A percentile compares a stretch with the other conserved stretches of the same genome.
Evolutionary conservation across 2,797 vertebrate genomes (phyloP).

Genomic region (Sebastes diploproa): DNA sequence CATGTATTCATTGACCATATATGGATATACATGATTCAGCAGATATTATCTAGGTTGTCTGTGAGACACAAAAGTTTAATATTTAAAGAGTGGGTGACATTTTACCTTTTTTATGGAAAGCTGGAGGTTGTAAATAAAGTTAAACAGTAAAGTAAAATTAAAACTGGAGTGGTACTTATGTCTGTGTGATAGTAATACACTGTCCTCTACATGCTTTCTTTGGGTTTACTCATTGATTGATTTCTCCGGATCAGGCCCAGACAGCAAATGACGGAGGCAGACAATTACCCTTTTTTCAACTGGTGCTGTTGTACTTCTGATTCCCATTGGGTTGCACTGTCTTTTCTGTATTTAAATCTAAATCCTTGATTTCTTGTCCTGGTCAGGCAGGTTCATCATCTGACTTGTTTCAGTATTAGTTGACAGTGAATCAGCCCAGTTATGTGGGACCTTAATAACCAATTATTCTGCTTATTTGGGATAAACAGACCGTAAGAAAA

Average conservation of each 20-base stretch:
- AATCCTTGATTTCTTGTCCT: not conserved
- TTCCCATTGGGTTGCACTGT: not conserved
- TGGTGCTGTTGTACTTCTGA: not conserved
- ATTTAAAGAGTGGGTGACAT: not conserved
- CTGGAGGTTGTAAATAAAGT: not conserved
- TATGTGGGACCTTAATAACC: not conserved
- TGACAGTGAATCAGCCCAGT: not conserved
- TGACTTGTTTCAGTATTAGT: not conserved
- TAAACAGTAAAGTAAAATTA: not conserved
- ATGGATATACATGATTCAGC: not conserved
- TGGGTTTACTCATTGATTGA: not conserved
- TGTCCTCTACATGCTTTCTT: not conserved
- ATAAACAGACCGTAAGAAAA: not conserved
- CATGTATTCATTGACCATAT: not conserved
- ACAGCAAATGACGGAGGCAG: not conserved
- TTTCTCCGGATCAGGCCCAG: not conserved
- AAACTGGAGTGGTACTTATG: not conserved
- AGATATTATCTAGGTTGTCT: not conserved
- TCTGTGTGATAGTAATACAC: not conserved
- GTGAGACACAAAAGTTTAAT: not conserved
- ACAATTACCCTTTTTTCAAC: not conserved
- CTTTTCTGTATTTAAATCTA: not conserved
- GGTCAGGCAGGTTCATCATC: not conserved
- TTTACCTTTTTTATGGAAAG: not conserved
- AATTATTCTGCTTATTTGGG: not conserved